phyloP scores from a whole-genome alignment of 2,113 vertebrate genomes.

The Elaphurus davidianus region DNA sequence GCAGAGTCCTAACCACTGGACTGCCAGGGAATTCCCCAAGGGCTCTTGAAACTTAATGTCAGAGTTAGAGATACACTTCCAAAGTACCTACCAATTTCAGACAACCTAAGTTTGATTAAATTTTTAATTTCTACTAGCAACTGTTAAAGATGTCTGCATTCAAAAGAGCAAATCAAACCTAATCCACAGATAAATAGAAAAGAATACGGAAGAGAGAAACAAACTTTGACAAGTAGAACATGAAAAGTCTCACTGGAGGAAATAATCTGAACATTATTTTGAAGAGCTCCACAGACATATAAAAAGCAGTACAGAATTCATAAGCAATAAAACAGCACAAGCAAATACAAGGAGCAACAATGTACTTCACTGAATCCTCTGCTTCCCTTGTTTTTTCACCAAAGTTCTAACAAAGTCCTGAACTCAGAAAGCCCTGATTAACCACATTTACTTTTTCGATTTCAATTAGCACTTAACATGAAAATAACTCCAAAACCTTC shows the following conservation, averaged over 20 bases:
- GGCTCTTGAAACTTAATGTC: not conserved
- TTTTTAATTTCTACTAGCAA: not conserved
- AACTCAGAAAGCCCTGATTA: not conserved
- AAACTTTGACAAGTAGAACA: not conserved
- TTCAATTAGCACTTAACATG: not conserved
- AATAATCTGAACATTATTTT: not conserved
- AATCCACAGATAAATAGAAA: not conserved
- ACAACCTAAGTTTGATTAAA: not conserved
- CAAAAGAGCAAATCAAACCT: not conserved
- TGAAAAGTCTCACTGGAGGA: not conserved
- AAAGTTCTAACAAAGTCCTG: not conserved
- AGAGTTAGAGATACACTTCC: not conserved
- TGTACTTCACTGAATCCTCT: not conserved
- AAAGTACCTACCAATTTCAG: not conserved
- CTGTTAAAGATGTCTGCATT: not conserved
- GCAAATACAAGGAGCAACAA: not conserved
- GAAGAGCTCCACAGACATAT: not conserved
- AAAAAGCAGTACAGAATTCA: not conserved
- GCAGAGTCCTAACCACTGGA: not conserved
- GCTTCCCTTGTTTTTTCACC: not conserved
- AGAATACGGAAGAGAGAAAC: not conserved
- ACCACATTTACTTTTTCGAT: not conserved
- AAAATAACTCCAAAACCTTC: not conserved
- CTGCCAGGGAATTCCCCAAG: not conserved
- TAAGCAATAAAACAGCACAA: not conserved